Percentiles rank a stretch among this genome's conserved stretches.
These are phyloP conservation scores for Felis catus DNA, from an alignment of 2,113 vertebrate species.

Conservation along the genomic window F.catus_Fca126_mat1.0 CM031418.1:117597001-117597500, in stretches of 20 bases:
- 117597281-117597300: background rate
- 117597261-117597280: background rate
- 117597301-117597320: background rate
- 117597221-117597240: background rate
- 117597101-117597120: background rate
- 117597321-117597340: background rate
- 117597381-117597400: background rate
- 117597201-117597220: background rate
- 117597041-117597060: slow-evolving; percentile 91
- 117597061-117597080: slow-evolving; percentile 87
- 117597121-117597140: background rate
- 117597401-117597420: background rate
- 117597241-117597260: background rate
- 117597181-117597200: background rate
- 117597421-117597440: background rate
- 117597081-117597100: background rate
- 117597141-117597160: background rate
- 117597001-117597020: slow-evolving; percentile 87
- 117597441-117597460: background rate
- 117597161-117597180: background rate
- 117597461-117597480: background rate
- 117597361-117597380: background rate
- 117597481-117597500: background rate
- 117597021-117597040: slow-evolving; percentile 90
- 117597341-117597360: background rate